Evolutionary conservation across 1,140 invertebrate species (phyloP), one percentile per base, ranked within the genome.

Genomic region (Amphibalanus amphitrite): DNA sequence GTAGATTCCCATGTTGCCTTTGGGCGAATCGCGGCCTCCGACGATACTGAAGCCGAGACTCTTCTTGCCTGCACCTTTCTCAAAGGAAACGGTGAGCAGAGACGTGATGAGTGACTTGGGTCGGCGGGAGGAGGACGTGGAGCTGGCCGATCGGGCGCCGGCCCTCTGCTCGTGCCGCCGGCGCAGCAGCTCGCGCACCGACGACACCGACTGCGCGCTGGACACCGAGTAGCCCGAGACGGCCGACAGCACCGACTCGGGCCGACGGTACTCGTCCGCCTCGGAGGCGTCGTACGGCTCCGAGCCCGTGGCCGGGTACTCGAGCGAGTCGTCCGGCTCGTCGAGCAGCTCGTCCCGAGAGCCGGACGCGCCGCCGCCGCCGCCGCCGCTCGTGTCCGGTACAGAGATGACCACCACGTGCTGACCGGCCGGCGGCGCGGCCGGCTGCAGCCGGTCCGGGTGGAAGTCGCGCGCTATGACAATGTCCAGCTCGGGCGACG

Each of bases 21-120:
- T 89, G 0, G 92, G 89, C 40, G 91, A 92, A 78, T 95, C 92
- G 15, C 85, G 87, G 65, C 92, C 92, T 30, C 92, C 93, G 29
- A 95, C 92, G 76, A 95, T 92, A 79, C 90, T 93, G 78, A 95
- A 95, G 0, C 92, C 93, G 29, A 96, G 83, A 71, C 90, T 91
- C 78, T 92, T 93, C 70, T 90, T 86, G 4, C 90, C 89, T 17
- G 85, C 86, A 28, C 91, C 91, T 81, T 94, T 94, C 77, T 87
- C 86, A 77, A 93, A 91, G 68, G 77, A 77, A 4, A 83, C 77
- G 13, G 71, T 76, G 64, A 75, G 74, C 70, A 76, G 74, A 17
- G 71, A 74, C 26, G 77, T 73, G 23, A 74, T 75, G 33, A 78
- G 75, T 3, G 73, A 74, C 69, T 77, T 78, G 28, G 76, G 76